Conservation (phyloP, 2,888 invertebrate species). For the Psylliodes chrysocephalus region DNA sequence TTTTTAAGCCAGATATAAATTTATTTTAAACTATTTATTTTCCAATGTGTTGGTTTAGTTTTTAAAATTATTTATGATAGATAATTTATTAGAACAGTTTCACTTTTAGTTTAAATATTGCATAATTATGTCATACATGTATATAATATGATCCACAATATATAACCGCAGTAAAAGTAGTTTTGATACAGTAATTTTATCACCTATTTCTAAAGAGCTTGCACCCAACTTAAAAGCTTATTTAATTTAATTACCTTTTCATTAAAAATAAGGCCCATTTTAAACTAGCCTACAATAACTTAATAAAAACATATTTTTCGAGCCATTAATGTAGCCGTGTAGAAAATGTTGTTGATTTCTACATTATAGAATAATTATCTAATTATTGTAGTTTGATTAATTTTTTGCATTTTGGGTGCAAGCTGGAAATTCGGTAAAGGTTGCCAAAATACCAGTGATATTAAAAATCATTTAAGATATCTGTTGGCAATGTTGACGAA, state of each 20-base stretch:
- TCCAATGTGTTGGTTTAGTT: not conserved
- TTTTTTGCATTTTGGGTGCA: constrained; percentile 10
- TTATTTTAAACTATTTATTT: constrained; percentile 6
- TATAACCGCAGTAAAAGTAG: constrained; percentile 2
- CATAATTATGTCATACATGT: constrained; percentile 6
- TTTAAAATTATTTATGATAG: constrained; percentile 6
- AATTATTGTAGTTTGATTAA: no score
- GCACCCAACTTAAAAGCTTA: not conserved
- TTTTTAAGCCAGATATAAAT: not conserved
- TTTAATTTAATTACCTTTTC: no score
- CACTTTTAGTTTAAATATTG: constrained; percentile 3
- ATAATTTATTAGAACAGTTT: constrained; percentile 7
- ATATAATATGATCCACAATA: constrained; percentile 1
- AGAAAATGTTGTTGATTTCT: no score
- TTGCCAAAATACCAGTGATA: constrained; percentile 20
- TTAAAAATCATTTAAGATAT: not conserved
- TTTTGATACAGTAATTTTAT: not conserved
- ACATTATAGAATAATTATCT: no score
- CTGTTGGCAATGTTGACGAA: not conserved
- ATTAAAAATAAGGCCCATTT: no score
- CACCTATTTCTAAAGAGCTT: not conserved
- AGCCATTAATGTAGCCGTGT: no score
- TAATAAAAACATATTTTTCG: no score
- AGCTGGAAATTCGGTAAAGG: not conserved
- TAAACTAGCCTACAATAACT: not conserved